Base-by-base conservation (phyloP, 2,797 vertebrate species). In the Mus spretus region DNA sequence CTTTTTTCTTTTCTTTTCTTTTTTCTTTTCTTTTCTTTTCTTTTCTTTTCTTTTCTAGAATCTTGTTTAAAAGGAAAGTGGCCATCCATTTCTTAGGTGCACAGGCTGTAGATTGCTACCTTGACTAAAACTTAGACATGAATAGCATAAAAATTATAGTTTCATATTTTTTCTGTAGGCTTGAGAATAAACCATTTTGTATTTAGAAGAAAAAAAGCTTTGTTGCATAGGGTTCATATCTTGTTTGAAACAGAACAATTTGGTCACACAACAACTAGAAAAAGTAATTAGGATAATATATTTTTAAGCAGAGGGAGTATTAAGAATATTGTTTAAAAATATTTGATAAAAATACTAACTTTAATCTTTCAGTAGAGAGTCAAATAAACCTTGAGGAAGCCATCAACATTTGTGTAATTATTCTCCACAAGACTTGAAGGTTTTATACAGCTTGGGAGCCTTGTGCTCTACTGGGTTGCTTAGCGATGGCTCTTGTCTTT, bases 41-140 rank as follows among this genome's bases (percentile, higher is more conserved):
- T 50, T 53, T 53, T 53, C 10, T 12, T 59, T 59, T 59, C 20
- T 61, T 92, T 78, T 96, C 53, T n/a, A 89, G 67, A 92, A 94
- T 94, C 72, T 75, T 91, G 10, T 63, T 55, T 94, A 92, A 83
- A 93, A 78, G 34, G 40, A 95, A 94, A 93, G 37, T 81, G 93
- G 94, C 91, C 89, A 95, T 97, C 57, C 24, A 28, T 92, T 81
- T 70, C 22, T 94, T 95, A 83, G 74, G 93, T 96, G 65, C 96
- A 44, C 47, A 97, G 80, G 72, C 82, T 95, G 19, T 65, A 11
- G 72, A 81, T 86, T 85, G 31, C 75, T 20, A 12, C 90, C 96
- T 97, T 96, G 81, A 95, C 78, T 19, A 91, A 96, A 79, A 83
- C 70, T 82, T 97, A 67, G 28, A 92, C 84, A 31, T 3, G 85